Conservation (phyloP, 2,113 vertebrate genomes). For the Dipodomys ordii region DNA sequence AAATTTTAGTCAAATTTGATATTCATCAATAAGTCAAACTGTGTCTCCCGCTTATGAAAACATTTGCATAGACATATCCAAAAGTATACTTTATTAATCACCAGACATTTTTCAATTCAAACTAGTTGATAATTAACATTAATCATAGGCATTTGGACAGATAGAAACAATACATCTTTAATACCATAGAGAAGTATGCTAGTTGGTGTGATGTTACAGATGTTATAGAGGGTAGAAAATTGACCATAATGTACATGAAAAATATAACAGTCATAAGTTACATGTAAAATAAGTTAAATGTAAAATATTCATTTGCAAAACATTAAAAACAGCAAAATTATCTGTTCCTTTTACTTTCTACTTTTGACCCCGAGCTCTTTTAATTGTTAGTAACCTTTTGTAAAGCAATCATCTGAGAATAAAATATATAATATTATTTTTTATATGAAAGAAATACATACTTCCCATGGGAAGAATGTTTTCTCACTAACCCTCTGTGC, state of each 20-base stretch:
- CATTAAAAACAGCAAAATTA: background rate
- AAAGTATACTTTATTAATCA: too few relatives aligned
- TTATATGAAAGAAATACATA: background rate
- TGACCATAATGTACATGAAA: background rate
- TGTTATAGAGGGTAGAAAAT: background rate
- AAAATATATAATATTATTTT: conserved; percentile 3
- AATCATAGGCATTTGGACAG: background rate
- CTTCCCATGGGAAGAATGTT: background rate
- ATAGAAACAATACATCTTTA: background rate
- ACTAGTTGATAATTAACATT: background rate
- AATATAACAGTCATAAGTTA: too few relatives aligned
- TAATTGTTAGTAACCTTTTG: background rate
- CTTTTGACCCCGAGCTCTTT: background rate
- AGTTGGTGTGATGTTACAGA: background rate
- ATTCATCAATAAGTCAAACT: too few relatives aligned
- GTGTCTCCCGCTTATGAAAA: too few relatives aligned
- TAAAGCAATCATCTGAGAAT: background rate
- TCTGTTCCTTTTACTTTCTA: conserved; percentile 1
- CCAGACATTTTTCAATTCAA: too few relatives aligned
- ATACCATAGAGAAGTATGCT: background rate
- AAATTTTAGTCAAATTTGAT: too few relatives aligned
- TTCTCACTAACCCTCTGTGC: background rate
- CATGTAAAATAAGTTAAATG: too few relatives aligned
- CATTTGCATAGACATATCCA: too few relatives aligned
- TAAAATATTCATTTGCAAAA: background rate